A percentile compares a stretch with the other conserved stretches of the same genome.
Evolutionary conservation across 2,113 vertebrate genomes (phyloP).

Genomic region (Bujurquina vittata): DNA sequence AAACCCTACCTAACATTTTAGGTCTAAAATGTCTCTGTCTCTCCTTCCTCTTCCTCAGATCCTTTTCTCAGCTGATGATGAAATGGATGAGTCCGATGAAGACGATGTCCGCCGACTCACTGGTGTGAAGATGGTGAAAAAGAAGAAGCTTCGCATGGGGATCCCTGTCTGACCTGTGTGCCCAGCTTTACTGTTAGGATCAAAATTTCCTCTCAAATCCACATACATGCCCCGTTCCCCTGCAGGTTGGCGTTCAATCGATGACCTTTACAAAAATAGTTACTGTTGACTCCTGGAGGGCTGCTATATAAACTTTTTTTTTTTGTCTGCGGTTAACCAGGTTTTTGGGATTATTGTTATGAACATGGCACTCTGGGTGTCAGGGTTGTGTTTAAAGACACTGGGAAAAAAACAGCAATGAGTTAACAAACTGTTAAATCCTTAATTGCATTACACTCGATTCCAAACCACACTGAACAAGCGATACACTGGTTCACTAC

Average conservation of each 20-base stretch:
- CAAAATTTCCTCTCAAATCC: neutral
- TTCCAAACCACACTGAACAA: no score
- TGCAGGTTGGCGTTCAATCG: slow-evolving; percentile 12
- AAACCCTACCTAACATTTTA: neutral
- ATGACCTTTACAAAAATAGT: slow-evolving; percentile 7
- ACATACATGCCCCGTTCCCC: neutral
- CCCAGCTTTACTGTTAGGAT: neutral
- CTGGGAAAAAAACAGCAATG: neutral
- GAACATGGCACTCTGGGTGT: neutral
- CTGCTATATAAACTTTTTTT: slow-evolving; percentile 11
- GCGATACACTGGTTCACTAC: slow-evolving; percentile 6
- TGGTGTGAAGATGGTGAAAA: slow-evolving; percentile 89
- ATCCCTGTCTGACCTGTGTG: slow-evolving; percentile 88
- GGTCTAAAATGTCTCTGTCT: neutral
- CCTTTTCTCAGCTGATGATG: slow-evolving; percentile 96
- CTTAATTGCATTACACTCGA: neutral
- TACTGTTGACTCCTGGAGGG: slow-evolving; percentile 12
- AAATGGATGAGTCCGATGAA: slow-evolving; percentile 97
- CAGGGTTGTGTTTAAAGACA: slow-evolving; percentile 16
- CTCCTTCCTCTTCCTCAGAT: slow-evolving; percentile 80
- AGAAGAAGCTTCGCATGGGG: slow-evolving; percentile 94
- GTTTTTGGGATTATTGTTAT: slow-evolving; percentile 22
- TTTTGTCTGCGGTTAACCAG: neutral
- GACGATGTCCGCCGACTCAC: slow-evolving; percentile 90
- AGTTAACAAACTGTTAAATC: neutral